Evolutionary conservation across 2,113 vertebrate species (phyloP), one percentile per base, ranked within the genome.

Genomic region (Leucosticte australis): DNA sequence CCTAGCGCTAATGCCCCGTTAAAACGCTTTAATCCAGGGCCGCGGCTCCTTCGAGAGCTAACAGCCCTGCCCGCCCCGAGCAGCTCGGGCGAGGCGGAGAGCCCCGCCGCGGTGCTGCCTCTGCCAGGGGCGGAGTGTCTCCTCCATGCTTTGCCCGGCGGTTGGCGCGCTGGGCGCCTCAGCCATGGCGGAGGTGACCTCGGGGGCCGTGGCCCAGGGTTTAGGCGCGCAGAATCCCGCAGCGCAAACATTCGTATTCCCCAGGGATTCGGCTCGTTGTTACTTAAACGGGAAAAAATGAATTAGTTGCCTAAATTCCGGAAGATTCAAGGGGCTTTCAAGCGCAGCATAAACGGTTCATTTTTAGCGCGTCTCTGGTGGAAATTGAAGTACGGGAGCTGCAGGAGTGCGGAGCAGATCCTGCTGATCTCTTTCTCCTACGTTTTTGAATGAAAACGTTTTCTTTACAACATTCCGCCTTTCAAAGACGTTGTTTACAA

Each of bases 201-300:
- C 26, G 0, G 22, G 21, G 21, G 15, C 33, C n/a, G 22, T 9
- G 30, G n/a, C 11, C 0, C 9, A 2, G 7, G 13, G 7, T 2
- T 18, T 1, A 7, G 47, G 49, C n/a, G 0, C 20, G 37, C 33
- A 12, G 47, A 17, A 63, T 14, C 2, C 0, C 18, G 42, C 23
- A 24, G 4, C 2, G n/a, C 9, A 0, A 17, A 13, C 24, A 0
- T 17, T 53, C 11, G 0, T 15, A 12, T 42, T 93, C 59, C 75
- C 67, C 27, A 0, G 23, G 12, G 71, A 20, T 70, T 81, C 33
- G 23, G 19, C 42, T 86, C 65, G 3, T 60, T 63, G 24, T 67
- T 92, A 73, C 7, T 92, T 87, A 90, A 95, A 62, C 57, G 11
- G 1, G 74, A 76, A 87, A 79, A 69, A 60, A 62, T 35, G 26